Evolutionary conservation across 2,797 vertebrate genomes (phyloP).

Genomic region (Protonibea diacanthus): DNA sequence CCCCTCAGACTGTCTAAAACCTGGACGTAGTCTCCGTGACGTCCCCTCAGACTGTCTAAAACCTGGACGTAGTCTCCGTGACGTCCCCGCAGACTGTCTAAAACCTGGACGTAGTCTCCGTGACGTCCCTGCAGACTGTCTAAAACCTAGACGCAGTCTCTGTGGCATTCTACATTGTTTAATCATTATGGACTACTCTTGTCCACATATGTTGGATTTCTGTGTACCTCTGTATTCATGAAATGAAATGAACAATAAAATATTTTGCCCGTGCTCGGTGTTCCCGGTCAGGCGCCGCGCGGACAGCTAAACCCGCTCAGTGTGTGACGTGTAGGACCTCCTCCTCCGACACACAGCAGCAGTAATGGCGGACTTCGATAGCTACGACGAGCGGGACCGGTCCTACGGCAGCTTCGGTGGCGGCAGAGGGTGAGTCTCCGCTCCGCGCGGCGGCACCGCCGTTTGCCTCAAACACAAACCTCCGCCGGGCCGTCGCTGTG

Average conservation of each 20-base stretch:
- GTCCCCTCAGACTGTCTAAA: too few relatives aligned
- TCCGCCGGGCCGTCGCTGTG: neutral
- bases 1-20: too few relatives aligned
- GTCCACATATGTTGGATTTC: rapidly evolving
- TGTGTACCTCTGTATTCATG: neutral
- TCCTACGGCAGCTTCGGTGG: slow-evolving; percentile 96
- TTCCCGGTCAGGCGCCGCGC: slow-evolving; percentile 65
- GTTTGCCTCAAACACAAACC: neutral
- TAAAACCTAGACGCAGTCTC: too few relatives aligned
- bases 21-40: too few relatives aligned
- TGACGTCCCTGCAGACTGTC: too few relatives aligned
- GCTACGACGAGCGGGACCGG: slow-evolving; percentile 93
- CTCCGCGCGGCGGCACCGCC: neutral
- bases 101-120: too few relatives aligned
- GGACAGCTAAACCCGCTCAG: slow-evolving; percentile 54
- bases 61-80: too few relatives aligned
- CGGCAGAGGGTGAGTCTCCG: slow-evolving; percentile 88
- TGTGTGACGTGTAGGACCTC: slow-evolving; percentile 81
- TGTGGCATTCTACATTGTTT: neutral
- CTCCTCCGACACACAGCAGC: slow-evolving; percentile 87
- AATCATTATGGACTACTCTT: neutral
- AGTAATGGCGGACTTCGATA: slow-evolving; percentile 97
- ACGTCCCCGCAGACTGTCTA: too few relatives aligned
- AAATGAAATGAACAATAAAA: neutral
- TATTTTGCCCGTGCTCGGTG: rapidly evolving